A percentile compares a stretch with the other conserved stretches of the same genome.
phyloP scores from a whole-genome alignment of 92 coral and sea anemone species.

The Isaurus tuberculatus region DNA sequence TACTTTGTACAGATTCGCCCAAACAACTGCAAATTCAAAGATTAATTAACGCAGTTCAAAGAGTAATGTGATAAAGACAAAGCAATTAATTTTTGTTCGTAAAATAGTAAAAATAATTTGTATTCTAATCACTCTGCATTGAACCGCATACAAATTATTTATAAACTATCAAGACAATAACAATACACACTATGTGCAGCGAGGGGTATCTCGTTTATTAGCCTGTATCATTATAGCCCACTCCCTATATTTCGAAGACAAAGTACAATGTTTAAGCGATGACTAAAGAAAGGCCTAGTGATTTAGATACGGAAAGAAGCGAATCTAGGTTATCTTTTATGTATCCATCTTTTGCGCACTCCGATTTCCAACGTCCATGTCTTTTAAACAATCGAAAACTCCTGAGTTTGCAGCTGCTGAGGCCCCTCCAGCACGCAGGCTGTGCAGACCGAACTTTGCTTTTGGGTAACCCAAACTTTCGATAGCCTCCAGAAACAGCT shows the following conservation, averaged over 20 bases:
- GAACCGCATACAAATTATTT: too few species aligned
- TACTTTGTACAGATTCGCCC: too few species aligned
- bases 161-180: too few species aligned
- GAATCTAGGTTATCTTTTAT: slow-evolving; percentile 28
- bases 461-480: neutral
- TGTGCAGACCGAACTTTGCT: slow-evolving; percentile 62
- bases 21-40: too few species aligned
- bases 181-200: too few species aligned
- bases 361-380: slow-evolving; percentile 70
- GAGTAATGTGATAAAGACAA: neutral
- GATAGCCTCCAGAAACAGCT: neutral
- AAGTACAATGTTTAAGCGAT: too few species aligned
- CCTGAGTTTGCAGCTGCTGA: slow-evolving; percentile 69
- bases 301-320: slow-evolving; percentile 61
- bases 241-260: too few species aligned
- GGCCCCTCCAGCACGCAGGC: slow-evolving; percentile 68
- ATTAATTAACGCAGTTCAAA: neutral
- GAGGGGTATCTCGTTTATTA: too few species aligned
- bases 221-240: too few species aligned
- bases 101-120: too few species aligned
- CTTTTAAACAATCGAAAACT: slow-evolving; percentile 62
- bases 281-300: too few species aligned
- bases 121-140: too few species aligned
- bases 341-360: slow-evolving; percentile 60
- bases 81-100: neutral